Evolutionary conservation across 2,888 invertebrate species (phyloP).

Genomic region (Esperia sulphurella): DNA sequence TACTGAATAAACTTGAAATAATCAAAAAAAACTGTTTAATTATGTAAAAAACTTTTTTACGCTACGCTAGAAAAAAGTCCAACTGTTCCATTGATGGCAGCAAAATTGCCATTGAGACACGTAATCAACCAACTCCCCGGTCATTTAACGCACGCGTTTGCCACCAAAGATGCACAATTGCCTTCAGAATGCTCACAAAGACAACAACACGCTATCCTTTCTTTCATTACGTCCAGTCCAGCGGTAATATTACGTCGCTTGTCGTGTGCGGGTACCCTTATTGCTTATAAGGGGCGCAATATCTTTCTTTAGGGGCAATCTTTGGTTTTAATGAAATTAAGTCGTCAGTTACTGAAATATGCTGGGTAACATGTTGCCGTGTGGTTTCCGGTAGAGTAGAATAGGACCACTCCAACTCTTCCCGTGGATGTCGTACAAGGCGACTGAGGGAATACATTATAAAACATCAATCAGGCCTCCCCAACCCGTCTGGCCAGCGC

Average conservation of each 20-base stretch:
- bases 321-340: constrained; percentile 13
- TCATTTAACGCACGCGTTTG: constrained; percentile 50
- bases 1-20: no score
- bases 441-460: no score
- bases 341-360: neutral
- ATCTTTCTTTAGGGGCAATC: constrained; percentile 18
- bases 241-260: constrained; percentile 27
- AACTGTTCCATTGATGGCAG: neutral
- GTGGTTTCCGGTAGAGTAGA: no score
- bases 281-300: constrained; percentile 46
- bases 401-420: no score
- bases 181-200: constrained; percentile 20
- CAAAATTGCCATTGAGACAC: constrained; percentile 19
- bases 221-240: constrained; percentile 41
- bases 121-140: constrained; percentile 24
- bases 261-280: constrained; percentile 34
- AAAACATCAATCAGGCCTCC: no score
- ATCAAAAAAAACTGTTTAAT: neutral
- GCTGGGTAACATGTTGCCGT: neutral
- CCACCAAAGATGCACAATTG: constrained; percentile 42
- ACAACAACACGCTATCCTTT: constrained; percentile 25
- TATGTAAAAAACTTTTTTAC: neutral
- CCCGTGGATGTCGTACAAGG: no score
- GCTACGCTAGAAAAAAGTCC: neutral
- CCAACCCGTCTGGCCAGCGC: no score